phyloP scores from a whole-genome alignment of 2,888 invertebrate species.

The Coronaproctus castanopsis region DNA sequence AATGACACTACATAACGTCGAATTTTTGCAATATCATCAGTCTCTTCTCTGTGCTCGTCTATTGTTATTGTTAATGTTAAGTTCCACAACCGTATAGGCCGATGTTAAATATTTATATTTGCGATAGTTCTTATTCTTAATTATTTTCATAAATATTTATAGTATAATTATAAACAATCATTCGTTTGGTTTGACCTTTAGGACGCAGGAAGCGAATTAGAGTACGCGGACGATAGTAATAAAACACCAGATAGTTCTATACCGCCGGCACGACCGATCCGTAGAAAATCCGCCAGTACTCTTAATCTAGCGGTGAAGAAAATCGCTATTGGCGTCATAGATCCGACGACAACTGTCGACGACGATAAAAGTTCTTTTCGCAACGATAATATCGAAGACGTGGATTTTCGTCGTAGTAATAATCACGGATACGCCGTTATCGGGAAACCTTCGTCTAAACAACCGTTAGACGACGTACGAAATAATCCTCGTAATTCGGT shows the following conservation, averaged over 20 bases:
- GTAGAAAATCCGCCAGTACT: slow-evolving; percentile 34
- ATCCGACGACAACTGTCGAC: slow-evolving; percentile 23
- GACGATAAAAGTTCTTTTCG: slow-evolving; percentile 18
- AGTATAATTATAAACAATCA: too few species aligned
- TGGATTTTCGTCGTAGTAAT: too few species aligned
- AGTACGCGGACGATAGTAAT: slow-evolving; percentile 7
- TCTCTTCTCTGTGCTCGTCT: too few species aligned
- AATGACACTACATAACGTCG: too few species aligned
- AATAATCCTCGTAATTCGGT: not conserved
- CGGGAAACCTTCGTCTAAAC: slow-evolving; percentile 35
- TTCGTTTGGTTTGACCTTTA: too few species aligned
- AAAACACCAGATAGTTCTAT: not conserved
- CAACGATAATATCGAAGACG: slow-evolving; percentile 21
- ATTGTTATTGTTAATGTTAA: too few species aligned
- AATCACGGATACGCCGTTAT: slow-evolving; percentile 66
- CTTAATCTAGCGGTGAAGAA: slow-evolving; percentile 35
- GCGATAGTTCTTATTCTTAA: too few species aligned
- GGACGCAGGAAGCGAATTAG: slow-evolving; percentile 2
- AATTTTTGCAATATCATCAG: too few species aligned
- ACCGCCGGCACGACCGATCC: slow-evolving; percentile 20
- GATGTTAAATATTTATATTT: too few species aligned
- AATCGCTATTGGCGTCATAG: slow-evolving; percentile 25
- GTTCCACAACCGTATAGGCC: too few species aligned
- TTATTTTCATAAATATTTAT: too few species aligned
- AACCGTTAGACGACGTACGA: not conserved